Base-by-base conservation (phyloP, 2,888 invertebrate genomes). In the Euspilapteryx auroguttella region DNA sequence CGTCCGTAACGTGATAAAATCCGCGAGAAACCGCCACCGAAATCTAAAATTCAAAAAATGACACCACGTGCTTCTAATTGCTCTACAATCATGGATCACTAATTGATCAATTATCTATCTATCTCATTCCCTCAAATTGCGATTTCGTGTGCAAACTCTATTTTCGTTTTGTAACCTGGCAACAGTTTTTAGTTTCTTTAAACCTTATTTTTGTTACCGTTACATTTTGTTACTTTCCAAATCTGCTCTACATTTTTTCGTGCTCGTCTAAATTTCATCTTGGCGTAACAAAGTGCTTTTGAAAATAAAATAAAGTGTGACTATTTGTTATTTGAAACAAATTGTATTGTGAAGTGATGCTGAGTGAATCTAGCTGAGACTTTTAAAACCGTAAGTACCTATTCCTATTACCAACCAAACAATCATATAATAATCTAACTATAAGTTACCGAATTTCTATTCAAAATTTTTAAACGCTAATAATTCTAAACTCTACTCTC, bases 341-440 rank as follows among this genome's bases (percentile, higher is more conserved):
- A 41, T 36, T 38, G 41, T 49, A 55, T 64, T 68, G 61, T 40
- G 49, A 48, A 65, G 71, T 73, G 71, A 73, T 71, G 69, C 62
- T 59, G 58, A 56, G 55, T 41, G 27, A 33, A 38, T 33, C 37
- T 31, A 41, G 51, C 52, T 65, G 52, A 63, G 51, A 49, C 37
- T 32, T 17, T 33, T 36, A 34, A 32, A 38, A 53, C 69, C 71
- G 73, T 73, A 49, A 71, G 73, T 73, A 47, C 32, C 12, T 34
- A 27, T 17, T 20, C 30, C 22, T 32, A n/a, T n/a, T n/a, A n/a
- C n/a, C n/a, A n/a, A n/a, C n/a, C n/a, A n/a, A n/a, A n/a, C n/a
- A n/a, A n/a, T n/a, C n/a, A n/a, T n/a, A n/a, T n/a, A n/a, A n/a
- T n/a, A n/a, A n/a, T n/a, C n/a, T n/a, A n/a, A n/a, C n/a, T n/a